Percentiles rank a stretch among this genome's conserved stretches.
These are phyloP conservation scores for Tetramorium parvispinum DNA, from an alignment of 1,140 invertebrate genomes.

Conservation along the genomic window DNA sequence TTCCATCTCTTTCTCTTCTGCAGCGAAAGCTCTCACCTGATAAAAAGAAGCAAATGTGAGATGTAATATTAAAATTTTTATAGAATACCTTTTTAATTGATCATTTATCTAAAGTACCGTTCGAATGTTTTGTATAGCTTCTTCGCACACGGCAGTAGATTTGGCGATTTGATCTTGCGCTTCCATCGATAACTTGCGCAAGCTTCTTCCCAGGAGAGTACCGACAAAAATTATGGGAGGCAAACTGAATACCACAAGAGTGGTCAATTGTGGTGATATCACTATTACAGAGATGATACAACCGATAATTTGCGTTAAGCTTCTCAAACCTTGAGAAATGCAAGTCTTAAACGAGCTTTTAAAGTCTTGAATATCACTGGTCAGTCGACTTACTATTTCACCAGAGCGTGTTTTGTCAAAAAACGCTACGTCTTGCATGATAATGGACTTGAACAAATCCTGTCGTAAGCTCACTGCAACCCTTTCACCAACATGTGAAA, in stretches of 20 bases:
- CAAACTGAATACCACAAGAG: constrained; percentile 92
- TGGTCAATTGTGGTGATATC: constrained; percentile 96
- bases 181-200: constrained; percentile 90
- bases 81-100: neutral
- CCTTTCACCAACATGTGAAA: constrained; percentile 94
- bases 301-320: constrained; percentile 93
- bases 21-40: constrained; percentile 93
- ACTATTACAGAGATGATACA: constrained; percentile 92
- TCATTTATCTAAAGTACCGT: constrained; percentile 87
- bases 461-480: constrained; percentile 93
- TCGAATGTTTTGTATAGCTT: constrained; percentile 96
- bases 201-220: constrained; percentile 90
- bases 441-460: constrained; percentile 93
- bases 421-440: constrained; percentile 95
- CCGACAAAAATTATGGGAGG: constrained; percentile 93
- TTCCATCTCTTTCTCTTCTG: constrained; percentile 93
- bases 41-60: neutral
- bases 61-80: neutral
- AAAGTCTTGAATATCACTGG: constrained; percentile 98
- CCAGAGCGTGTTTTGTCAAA: constrained; percentile 96
- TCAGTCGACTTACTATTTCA: constrained; percentile 95
- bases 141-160: constrained; percentile 95
- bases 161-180: constrained; percentile 93
- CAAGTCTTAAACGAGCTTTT: constrained; percentile 97
- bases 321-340: constrained; percentile 95